phyloP scores from a whole-genome alignment of 2,113 vertebrate species.

The Ammospiza caudacuta region DNA sequence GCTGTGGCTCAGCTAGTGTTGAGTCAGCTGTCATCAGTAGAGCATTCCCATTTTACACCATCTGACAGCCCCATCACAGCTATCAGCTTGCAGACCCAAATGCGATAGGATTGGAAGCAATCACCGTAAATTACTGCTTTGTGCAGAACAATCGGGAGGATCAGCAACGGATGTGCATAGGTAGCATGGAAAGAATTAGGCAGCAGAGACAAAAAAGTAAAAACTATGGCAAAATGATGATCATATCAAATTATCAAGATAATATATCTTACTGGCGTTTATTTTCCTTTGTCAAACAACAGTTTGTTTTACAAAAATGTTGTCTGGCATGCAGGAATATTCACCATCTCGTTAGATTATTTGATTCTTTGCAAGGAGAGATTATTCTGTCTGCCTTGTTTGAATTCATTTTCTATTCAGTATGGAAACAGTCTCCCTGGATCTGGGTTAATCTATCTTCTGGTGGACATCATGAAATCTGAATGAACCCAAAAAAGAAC shows the following conservation, averaged over 20 bases:
- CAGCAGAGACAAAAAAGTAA: neutral
- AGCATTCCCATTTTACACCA: neutral
- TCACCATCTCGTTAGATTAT: neutral
- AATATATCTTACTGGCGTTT: neutral
- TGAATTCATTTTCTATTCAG: constrained; percentile 27
- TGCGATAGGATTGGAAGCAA: neutral
- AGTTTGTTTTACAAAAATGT: neutral
- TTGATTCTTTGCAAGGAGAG: constrained; percentile 3
- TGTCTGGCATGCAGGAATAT: neutral
- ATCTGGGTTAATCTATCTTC: constrained; percentile 54
- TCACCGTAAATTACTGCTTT: neutral
- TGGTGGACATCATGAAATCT: constrained; percentile 45
- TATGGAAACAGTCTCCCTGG: constrained; percentile 38
- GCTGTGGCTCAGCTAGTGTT: neutral
- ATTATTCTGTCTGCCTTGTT: constrained; percentile 40
- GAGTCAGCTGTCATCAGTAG: neutral
- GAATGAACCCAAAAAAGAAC: constrained; percentile 60
- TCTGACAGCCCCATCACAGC: neutral
- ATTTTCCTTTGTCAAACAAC: neutral
- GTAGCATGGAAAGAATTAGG: neutral
- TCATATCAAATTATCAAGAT: neutral
- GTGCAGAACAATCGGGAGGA: neutral
- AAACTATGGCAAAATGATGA: neutral
- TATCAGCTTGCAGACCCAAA: neutral
- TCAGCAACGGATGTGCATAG: neutral